A percentile compares a stretch with the other conserved stretches of the same genome.
Evolutionary conservation across 1,140 invertebrate genomes (phyloP).

Genomic region (Limonius californicus): DNA sequence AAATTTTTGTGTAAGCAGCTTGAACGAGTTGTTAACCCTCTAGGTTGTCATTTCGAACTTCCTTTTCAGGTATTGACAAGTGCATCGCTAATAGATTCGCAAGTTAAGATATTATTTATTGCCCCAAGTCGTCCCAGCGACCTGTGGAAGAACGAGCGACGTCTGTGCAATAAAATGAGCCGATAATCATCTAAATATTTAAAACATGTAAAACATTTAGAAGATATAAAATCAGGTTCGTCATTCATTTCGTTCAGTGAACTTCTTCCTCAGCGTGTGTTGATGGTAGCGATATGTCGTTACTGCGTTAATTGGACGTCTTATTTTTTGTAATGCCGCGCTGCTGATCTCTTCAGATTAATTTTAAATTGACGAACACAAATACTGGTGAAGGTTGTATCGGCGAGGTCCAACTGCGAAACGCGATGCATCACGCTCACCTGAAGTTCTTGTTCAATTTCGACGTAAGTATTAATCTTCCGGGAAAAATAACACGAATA

Average conservation of each 20-base stretch:
- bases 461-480: too few species aligned
- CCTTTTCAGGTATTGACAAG: too few species aligned
- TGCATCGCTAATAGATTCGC: too few species aligned
- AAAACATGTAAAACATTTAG: constrained; percentile 18
- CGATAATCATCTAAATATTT: constrained; percentile 24
- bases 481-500: too few species aligned
- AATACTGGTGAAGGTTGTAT: not conserved
- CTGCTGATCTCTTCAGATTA: too few species aligned
- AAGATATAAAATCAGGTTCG: constrained; percentile 16
- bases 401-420: not conserved
- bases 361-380: not conserved
- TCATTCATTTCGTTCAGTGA: constrained; percentile 24
- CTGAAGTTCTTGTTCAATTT: not conserved
- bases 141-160: constrained; percentile 15
- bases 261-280: constrained; percentile 11
- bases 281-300: constrained; percentile 18
- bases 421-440: not conserved
- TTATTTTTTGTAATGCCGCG: constrained; percentile 3
- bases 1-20: too few species aligned
- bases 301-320: constrained; percentile 19
- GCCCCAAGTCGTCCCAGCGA: not conserved
- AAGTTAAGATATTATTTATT: too few species aligned
- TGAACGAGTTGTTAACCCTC: too few species aligned
- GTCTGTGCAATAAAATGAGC: constrained; percentile 18
- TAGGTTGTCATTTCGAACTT: too few species aligned